Percentiles rank a stretch among this genome's conserved stretches.
phyloP scores from a whole-genome alignment of 2,113 vertebrate genomes.

The Lamprotornis superbus region DNA sequence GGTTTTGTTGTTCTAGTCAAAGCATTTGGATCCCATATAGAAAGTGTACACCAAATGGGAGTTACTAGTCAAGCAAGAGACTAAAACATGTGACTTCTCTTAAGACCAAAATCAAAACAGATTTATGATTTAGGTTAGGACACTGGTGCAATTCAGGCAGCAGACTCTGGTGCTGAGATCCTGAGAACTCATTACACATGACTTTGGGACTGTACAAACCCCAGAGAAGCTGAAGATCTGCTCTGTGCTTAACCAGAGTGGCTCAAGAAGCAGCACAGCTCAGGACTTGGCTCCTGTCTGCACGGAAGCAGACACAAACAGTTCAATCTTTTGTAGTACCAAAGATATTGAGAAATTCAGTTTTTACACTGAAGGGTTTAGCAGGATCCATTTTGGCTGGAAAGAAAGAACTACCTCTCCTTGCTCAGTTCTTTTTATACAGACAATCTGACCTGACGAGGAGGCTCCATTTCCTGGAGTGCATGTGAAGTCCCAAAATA shows the following conservation, averaged over 20 bases:
- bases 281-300: neutral
- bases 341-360: neutral
- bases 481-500: neutral
- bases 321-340: neutral
- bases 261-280: neutral
- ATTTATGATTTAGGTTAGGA: neutral
- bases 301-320: neutral
- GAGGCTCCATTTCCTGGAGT: neutral
- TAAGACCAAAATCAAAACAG: neutral
- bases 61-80: neutral
- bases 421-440: neutral
- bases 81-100: neutral
- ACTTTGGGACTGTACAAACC: neutral
- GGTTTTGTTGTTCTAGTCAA: neutral
- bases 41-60: neutral
- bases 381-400: neutral
- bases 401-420: neutral
- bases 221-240: neutral
- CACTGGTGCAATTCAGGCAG: neutral
- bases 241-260: neutral
- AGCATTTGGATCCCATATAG: neutral
- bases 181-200: neutral
- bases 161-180: neutral
- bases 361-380: neutral
- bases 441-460: neutral